Evolutionary conservation across 2,113 vertebrate genomes (phyloP), one percentile per base, ranked within the genome.

Genomic region (Theristicus caerulescens): DNA sequence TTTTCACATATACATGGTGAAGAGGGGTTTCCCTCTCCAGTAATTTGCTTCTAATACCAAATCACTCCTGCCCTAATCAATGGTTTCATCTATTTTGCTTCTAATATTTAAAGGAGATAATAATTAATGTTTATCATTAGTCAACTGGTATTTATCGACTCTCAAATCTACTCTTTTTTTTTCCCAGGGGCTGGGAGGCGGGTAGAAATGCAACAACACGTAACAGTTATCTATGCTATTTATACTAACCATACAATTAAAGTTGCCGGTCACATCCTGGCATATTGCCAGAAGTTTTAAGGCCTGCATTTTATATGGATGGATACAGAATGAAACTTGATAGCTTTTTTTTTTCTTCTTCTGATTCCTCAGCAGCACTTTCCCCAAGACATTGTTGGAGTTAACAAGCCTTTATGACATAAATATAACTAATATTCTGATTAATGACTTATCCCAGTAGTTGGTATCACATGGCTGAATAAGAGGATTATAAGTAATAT

Each of bases 401-500:
- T 92, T 92, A 93, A 93, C 62, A 83, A 93, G 76, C 25, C 74
- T 83, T 66, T 86, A 88, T 46, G 67, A 88, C 83, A 96, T 7
- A 64, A 94, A 64, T 55, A 58, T 86, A 92, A 94, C 65, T 80
- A 93, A 94, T 70, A 88, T 80, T 86, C 34, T 81, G 72, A 86
- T 92, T 95, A 92, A 93, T 86, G 80, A 90, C 79, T 92, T 94
- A 74, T 69, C 76, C 80, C 80, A 86, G 80, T 29, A 83, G 64
- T 21, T 92, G 67, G 62, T 66, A 94, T 93, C 93, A 94, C 86
- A 70, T 72, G 93, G 77, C 55, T 84, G 83, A 62, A 29, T 82
- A 88, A 97, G 83, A 91, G 83, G 96, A 94, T 96, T 94, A 77
- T n/a, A 90, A 80, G 16, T 59, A 88, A 49, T 93, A 86, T 95